Evolutionary conservation across 1,140 invertebrate genomes (phyloP).

Genomic region (Venustaconcha ellipsiformis): DNA sequence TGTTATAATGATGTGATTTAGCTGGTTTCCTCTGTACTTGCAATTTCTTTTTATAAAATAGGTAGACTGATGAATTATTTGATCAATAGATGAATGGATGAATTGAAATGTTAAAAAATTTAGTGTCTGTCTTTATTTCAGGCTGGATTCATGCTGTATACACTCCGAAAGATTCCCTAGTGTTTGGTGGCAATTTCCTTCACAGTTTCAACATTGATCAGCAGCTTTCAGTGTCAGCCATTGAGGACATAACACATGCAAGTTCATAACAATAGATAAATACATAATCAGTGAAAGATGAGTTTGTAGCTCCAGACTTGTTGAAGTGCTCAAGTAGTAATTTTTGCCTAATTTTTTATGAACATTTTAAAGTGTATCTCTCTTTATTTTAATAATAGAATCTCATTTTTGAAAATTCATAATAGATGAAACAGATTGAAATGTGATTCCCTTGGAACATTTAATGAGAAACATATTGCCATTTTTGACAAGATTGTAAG

Average conservation of each 20-base stretch:
- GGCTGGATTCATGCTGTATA: constrained; percentile 95
- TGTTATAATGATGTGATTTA: too few species aligned
- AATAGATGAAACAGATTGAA: too few species aligned
- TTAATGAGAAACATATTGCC: too few species aligned
- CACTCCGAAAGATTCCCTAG: constrained; percentile 88
- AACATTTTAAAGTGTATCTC: background rate
- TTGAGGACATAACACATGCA: constrained; percentile 87
- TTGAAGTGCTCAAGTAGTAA: too few species aligned
- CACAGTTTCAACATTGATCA: constrained; percentile 91
- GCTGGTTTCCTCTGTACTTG: too few species aligned
- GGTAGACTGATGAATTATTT: too few species aligned
- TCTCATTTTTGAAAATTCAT: background rate
- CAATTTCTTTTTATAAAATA: too few species aligned
- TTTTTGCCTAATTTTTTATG: background rate
- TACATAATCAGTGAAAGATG: too few species aligned
- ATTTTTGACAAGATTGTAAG: too few species aligned
- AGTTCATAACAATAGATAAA: constrained; percentile 22
- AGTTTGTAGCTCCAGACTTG: too few species aligned
- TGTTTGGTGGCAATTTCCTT: constrained; percentile 93
- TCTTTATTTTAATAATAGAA: background rate
- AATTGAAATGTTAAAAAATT: background rate
- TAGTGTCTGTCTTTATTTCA: constrained; percentile 70
- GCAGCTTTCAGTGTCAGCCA: constrained; percentile 86
- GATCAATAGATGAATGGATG: too few species aligned
- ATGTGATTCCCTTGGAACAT: too few species aligned